Percentiles rank a stretch among this genome's conserved stretches.
These are phyloP conservation scores for Tor tambroides DNA, from an alignment of 2,113 vertebrate genomes.

Conservation along the genomic window DNA sequence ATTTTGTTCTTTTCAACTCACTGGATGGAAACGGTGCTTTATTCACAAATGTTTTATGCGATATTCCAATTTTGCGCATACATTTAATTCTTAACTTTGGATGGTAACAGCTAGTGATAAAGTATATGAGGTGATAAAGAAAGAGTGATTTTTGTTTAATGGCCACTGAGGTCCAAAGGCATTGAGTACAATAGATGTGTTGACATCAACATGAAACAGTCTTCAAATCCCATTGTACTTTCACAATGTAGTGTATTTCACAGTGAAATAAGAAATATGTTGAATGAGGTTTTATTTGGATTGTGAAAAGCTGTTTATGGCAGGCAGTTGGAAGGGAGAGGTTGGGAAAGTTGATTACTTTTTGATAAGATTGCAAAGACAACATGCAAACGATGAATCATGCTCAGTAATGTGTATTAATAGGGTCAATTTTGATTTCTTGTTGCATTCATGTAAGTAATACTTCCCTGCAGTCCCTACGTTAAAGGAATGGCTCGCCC, in stretches of 20 bases:
- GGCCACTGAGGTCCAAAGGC: background rate
- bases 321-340: background rate
- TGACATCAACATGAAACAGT: background rate
- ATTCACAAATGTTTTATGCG: too few relatives aligned
- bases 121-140: too few relatives aligned
- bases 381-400: background rate
- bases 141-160: background rate
- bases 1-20: too few relatives aligned
- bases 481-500: too few relatives aligned
- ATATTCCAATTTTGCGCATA: too few relatives aligned
- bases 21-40: too few relatives aligned
- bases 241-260: background rate
- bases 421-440: background rate
- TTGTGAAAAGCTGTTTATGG: background rate
- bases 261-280: background rate
- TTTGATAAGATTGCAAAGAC: background rate
- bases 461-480: background rate
- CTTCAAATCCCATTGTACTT: background rate
- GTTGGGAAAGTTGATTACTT: background rate
- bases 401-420: background rate
- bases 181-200: background rate
- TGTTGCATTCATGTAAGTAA: background rate
- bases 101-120: too few relatives aligned
- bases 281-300: background rate
- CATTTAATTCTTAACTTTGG: too few relatives aligned